A percentile compares a stretch with the other conserved stretches of the same genome.
These are phyloP conservation scores for Tympanuchus pallidicinctus DNA, from an alignment of 2,113 vertebrate genomes.

Conservation along the genomic window DNA sequence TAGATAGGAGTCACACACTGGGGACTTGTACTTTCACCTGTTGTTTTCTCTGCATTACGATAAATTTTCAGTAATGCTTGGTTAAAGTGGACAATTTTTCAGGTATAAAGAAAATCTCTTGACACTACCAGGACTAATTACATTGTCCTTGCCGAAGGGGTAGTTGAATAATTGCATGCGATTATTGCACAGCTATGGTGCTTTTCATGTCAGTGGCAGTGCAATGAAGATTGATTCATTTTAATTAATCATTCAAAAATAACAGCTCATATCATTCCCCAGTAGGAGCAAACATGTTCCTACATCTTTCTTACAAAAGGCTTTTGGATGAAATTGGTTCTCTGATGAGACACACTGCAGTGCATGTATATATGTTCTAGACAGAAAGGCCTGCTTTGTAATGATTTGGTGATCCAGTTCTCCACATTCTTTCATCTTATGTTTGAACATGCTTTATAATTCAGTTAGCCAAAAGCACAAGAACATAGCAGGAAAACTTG, in stretches of 20 bases:
- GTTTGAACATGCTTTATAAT: constrained; percentile 37
- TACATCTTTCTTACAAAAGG: constrained; percentile 78
- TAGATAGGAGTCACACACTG: constrained; percentile 72
- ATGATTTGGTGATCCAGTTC: constrained; percentile 55
- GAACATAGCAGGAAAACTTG: background rate
- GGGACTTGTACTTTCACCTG: constrained; percentile 74
- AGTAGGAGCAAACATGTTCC: constrained; percentile 73
- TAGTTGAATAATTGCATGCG: constrained; percentile 84
- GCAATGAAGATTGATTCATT: constrained; percentile 85
- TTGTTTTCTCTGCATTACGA: constrained; percentile 81
- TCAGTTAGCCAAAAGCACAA: constrained; percentile 29
- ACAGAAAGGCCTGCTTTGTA: constrained; percentile 52
- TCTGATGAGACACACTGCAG: constrained; percentile 67
- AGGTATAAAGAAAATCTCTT: constrained; percentile 82
- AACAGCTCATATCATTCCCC: constrained; percentile 71
- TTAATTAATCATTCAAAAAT: constrained; percentile 86
- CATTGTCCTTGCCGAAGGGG: constrained; percentile 84
- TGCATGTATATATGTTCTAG: constrained; percentile 20
- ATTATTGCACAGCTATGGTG: constrained; percentile 80
- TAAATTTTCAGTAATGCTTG: constrained; percentile 83
- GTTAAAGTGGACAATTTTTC: constrained; percentile 85
- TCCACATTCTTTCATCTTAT: constrained; percentile 29
- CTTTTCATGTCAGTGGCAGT: constrained; percentile 80
- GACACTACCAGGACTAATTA: constrained; percentile 84
- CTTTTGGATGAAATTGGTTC: constrained; percentile 57